These are phyloP conservation scores for Ctenicera cuprea DNA, from an alignment of 2,888 invertebrate species.

Conservation along the genomic window DNA sequence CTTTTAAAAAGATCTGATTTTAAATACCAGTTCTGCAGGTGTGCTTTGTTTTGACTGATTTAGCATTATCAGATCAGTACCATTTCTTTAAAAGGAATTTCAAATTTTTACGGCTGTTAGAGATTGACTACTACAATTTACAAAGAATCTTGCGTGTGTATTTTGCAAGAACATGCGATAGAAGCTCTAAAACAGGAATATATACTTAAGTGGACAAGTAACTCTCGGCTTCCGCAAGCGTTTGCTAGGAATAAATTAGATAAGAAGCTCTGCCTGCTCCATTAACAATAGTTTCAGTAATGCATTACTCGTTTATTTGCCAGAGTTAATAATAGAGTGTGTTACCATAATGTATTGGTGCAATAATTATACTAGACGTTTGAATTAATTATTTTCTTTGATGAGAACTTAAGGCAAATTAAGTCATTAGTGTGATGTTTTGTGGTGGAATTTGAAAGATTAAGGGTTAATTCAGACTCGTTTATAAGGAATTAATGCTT, in stretches of 20 bases:
- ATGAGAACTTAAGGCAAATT: neutral
- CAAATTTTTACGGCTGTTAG: too few relatives aligned
- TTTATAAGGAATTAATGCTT: too few relatives aligned
- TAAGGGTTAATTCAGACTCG: too few relatives aligned
- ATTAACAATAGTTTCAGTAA: constrained; percentile 20
- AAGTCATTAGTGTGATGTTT: neutral
- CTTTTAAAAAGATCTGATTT: too few relatives aligned
- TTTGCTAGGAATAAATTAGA: constrained; percentile 26
- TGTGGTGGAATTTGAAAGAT: too few relatives aligned
- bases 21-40: too few relatives aligned
- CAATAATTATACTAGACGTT: constrained; percentile 13
- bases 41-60: too few relatives aligned
- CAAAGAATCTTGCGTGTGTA: neutral
- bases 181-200: constrained; percentile 14
- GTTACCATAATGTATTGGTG: neutral
- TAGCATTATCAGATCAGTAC: too few relatives aligned
- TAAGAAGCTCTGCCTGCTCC: constrained; percentile 20
- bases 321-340: neutral
- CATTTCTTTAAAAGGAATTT: too few relatives aligned
- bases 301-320: constrained; percentile 8
- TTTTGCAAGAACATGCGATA: constrained; percentile 17
- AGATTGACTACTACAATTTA: too few relatives aligned
- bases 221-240: constrained; percentile 27
- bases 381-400: neutral
- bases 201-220: constrained; percentile 26